Conservation (phyloP, 2,113 vertebrate genomes). For the Haemorhous mexicanus region DNA sequence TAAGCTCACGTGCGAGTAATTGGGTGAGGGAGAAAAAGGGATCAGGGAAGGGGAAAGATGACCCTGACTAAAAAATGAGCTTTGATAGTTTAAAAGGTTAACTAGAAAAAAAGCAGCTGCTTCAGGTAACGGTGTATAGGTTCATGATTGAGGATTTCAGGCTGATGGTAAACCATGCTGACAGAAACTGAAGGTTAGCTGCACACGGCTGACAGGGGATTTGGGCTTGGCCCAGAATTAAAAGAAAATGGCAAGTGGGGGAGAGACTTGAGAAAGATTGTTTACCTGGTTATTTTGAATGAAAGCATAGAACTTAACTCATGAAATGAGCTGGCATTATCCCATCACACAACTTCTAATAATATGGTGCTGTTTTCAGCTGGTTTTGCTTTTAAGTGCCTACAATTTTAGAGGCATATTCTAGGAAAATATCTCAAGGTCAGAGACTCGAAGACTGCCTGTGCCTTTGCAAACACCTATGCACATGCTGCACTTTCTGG, state of each 20-base stretch:
- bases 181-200: conserved; percentile 7
- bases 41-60: not conserved
- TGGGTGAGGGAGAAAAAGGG: not conserved
- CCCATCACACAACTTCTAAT: not conserved
- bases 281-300: not conserved
- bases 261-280: not conserved
- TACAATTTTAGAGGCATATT: not conserved
- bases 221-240: not conserved
- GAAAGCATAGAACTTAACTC: not conserved
- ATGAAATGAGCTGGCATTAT: not conserved
- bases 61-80: not conserved
- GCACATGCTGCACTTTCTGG: not conserved
- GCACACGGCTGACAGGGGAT: not conserved
- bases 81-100: conserved; percentile 17
- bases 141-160: conserved; percentile 4
- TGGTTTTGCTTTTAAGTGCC: not conserved
- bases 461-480: not conserved
- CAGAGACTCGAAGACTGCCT: not conserved
- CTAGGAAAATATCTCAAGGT: not conserved
- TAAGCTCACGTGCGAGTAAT: not conserved
- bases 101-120: not conserved
- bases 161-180: not conserved
- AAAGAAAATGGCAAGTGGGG: not conserved
- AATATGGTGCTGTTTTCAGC: not conserved
- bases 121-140: not conserved